phyloP scores from a whole-genome alignment of 2,797 vertebrate genomes.

The Arrhamphus sclerolepis region DNA sequence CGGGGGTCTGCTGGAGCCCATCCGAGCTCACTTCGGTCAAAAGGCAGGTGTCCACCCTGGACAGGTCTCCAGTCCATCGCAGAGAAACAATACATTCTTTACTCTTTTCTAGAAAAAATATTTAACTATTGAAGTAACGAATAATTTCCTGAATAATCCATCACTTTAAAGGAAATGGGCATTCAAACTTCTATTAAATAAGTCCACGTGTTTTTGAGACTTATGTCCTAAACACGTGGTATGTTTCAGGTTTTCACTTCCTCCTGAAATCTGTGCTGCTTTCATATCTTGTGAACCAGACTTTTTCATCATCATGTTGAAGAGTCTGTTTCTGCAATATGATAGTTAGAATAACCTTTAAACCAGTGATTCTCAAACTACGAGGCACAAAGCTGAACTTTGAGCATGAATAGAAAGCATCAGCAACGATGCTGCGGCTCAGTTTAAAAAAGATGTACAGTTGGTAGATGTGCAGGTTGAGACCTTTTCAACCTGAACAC shows the following conservation, averaged over 20 bases:
- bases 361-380: too few relatives aligned
- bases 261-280: slow-evolving; percentile 28
- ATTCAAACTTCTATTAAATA: neutral
- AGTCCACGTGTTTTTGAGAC: slow-evolving; percentile 12
- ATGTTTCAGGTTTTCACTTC: slow-evolving; percentile 62
- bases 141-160: neutral
- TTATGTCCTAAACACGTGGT: slow-evolving; percentile 23
- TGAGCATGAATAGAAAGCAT: too few relatives aligned
- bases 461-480: too few relatives aligned
- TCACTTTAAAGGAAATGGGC: neutral
- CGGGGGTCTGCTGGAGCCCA: too few relatives aligned
- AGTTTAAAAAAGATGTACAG: too few relatives aligned
- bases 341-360: too few relatives aligned
- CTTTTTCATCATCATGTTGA: slow-evolving; percentile 15
- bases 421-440: too few relatives aligned
- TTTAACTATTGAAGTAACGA: neutral
- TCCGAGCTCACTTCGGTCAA: too few relatives aligned
- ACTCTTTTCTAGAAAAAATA: neutral
- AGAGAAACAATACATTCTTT: neutral
- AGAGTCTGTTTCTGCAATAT: neutral
- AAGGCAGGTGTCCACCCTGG: too few relatives aligned
- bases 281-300: slow-evolving; percentile 44
- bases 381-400: too few relatives aligned
- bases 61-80: too few relatives aligned
- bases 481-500: too few relatives aligned